Base-by-base conservation (phyloP, 2,888 invertebrate species). In the Lamellibrachia satsuma region DNA sequence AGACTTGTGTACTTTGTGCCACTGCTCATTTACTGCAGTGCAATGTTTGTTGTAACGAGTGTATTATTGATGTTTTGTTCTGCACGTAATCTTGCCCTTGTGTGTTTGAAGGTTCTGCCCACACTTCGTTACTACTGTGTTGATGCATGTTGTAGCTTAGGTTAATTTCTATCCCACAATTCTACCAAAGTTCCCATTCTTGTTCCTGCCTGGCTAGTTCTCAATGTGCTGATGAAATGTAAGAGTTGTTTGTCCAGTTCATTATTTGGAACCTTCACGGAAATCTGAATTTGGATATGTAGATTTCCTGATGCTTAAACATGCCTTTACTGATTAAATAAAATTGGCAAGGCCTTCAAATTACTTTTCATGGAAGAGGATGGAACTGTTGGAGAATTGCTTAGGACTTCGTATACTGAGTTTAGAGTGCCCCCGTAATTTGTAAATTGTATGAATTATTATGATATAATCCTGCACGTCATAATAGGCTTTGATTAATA, bases 101-200 rank as follows among this genome's bases (percentile, higher is more conserved):
- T 60, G 60, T 15, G 22, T 60, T 60, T 4, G 60, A 60, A 4
- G 75, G 75, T 75, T 22, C 22, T 75, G 60, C 60, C 15, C 60
- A 15, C 60, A 60, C 3, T 4, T 55, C 60, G 22, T 9, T 9
- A 15, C 15, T 60, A 22, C 75, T 75, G n/a, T 75, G n/a, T 75
- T n/a, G 22, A 75, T 75, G 75, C 75, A 75, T 75, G 75, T 75
- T 75, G 75, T 22, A 75, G 75, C 75, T 75, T 75, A n/a, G 75
- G 75, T 75, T 39, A 39, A 39, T 39, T 75, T 75, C 75, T 75
- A 75, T 15, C n/a, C 75, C 75, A 6, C 75, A 75, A 75, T 75
- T 75, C 75, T 75, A 4, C 22, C 75, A 75, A n/a, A 22, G 22
- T 75, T n/a, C n/a, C 75, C 75, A 22, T 75, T 75, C 39, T 75